phyloP scores from a whole-genome alignment of 2,797 vertebrate genomes.

The Oryzias dopingdopingensis region DNA sequence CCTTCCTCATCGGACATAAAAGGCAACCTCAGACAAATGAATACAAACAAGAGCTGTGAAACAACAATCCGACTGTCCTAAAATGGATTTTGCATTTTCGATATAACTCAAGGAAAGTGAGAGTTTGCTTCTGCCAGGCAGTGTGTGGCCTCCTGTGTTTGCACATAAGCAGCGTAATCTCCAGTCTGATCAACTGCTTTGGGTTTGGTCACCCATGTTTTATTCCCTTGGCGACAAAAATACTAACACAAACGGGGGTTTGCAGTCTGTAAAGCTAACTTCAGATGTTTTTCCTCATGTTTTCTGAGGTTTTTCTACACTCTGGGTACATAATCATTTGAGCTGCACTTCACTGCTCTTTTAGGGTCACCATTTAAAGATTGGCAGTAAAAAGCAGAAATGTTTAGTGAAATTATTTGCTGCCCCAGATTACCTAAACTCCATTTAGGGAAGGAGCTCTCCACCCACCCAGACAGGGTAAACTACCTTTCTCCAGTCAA shows the following conservation, averaged over 20 bases:
- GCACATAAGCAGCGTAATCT: slow-evolving; percentile 68
- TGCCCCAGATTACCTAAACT: too few relatives aligned
- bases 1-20: too few relatives aligned
- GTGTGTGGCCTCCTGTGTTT: slow-evolving; percentile 65
- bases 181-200: slow-evolving; percentile 54
- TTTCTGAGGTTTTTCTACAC: not conserved
- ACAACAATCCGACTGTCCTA: too few relatives aligned
- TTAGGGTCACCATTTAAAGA: not conserved
- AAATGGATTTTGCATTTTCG: too few relatives aligned
- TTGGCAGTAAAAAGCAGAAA: too few relatives aligned
- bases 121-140: slow-evolving; percentile 13
- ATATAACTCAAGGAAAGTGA: slow-evolving; percentile 1
- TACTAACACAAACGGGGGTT: slow-evolving; percentile 39
- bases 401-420: too few relatives aligned
- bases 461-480: too few relatives aligned
- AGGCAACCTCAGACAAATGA: too few relatives aligned
- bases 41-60: too few relatives aligned
- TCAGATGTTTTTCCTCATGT: slow-evolving; percentile 3
- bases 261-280: slow-evolving; percentile 14
- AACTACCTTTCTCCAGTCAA: too few relatives aligned
- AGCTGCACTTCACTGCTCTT: not conserved
- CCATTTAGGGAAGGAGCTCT: too few relatives aligned
- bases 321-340: too few relatives aligned
- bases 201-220: slow-evolving; percentile 69
- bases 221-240: slow-evolving; percentile 56